Base-by-base conservation (phyloP, 2,888 invertebrate species). In the Drosophila acutilabella region DNA sequence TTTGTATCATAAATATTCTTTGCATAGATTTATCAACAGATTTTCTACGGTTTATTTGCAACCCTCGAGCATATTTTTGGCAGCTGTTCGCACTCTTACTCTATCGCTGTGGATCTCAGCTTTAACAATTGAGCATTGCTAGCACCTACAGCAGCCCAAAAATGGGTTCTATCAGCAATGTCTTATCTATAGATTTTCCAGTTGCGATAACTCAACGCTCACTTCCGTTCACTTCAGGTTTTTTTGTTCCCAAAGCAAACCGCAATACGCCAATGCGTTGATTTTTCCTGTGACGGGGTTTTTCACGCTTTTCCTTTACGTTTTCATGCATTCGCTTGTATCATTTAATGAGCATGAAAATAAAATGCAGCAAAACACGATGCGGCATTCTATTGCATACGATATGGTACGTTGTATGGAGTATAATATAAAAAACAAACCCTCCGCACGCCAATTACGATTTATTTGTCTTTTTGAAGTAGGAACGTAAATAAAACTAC, bases 391-490 rank as follows among this genome's bases (percentile, higher is more conserved):
- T 30, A 30, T 33, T 47, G 48, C 20, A 65, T 56, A 52, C 36
- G 4, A 36, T 36, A 36, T 11, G 36, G 36, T 36, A 36, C 13
- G 30, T 8, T 8, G 30, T 30, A 30, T 30, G 30, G 8, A 36
- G 13, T 13, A 36, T n/a, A 18, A 56, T 51, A 69, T 52, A 57
- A 47, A 50, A 48, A 59, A 54, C 56, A 66, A 70, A 77, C 74
- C 88, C 88, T 83, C 81, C 71, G 83, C 59, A 82, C 86, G 85
- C 88, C 85, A 85, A 85, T 85, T 85, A 88, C 85, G 85, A 88
- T 85, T 85, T 85, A 85, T 88, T 88, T 85, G 86, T 85, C 68
- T 73, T 75, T 71, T 71, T 85, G 68, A 85, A 85, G 88, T 85
- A 64, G 59, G 40, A 74, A 76, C 64, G 72, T 85, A 85, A 82